Evolutionary conservation across 2,797 vertebrate species (phyloP).

Genomic region (Eulemur albifrons): DNA sequence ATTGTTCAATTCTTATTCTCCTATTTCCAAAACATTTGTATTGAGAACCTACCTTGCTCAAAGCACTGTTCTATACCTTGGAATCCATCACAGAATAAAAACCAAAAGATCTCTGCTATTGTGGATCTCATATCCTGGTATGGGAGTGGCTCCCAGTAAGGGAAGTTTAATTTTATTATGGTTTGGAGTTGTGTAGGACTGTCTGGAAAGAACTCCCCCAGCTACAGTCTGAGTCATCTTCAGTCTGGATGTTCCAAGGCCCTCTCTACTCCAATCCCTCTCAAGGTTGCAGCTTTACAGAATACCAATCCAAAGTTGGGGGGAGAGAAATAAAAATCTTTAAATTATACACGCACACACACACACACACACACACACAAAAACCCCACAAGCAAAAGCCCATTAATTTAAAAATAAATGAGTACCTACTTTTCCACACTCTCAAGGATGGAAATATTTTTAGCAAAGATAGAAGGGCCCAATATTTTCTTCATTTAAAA

Average conservation of each 20-base stretch:
- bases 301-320: background rate
- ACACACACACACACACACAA: background rate
- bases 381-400: background rate
- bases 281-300: background rate
- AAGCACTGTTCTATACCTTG: background rate
- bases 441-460: background rate
- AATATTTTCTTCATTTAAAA: background rate
- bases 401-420: background rate
- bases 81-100: background rate
- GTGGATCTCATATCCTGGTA: background rate
- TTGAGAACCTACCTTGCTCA: background rate
- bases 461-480: background rate
- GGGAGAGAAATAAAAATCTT: background rate
- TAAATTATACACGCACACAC: background rate
- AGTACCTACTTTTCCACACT: background rate
- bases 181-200: background rate
- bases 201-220: background rate
- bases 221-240: background rate
- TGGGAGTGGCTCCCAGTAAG: background rate
- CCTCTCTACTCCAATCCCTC: too few species aligned
- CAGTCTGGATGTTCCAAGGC: background rate
- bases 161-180: background rate
- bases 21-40: background rate
- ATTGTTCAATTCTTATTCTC: background rate
- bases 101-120: too few species aligned